phyloP scores from a whole-genome alignment of 2,797 vertebrate species.

The Chiroxiphia lanceolata region DNA sequence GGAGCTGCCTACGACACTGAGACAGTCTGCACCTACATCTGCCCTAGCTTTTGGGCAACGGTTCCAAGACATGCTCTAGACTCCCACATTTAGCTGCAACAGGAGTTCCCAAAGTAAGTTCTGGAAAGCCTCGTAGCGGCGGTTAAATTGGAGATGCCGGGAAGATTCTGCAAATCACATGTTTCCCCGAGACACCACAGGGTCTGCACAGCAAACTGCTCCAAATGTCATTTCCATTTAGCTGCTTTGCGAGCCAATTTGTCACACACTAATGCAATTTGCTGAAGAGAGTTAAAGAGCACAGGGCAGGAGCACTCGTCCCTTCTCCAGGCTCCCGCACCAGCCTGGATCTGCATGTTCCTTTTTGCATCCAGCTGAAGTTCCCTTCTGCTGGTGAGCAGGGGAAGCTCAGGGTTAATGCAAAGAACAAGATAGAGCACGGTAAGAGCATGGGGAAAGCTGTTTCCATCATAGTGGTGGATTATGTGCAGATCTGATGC shows the following conservation, averaged over 20 bases:
- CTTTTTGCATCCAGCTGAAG: not conserved
- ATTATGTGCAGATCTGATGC: not conserved
- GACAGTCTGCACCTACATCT: not conserved
- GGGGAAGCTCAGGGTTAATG: not conserved
- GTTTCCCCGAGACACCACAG: not conserved
- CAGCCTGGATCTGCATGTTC: not conserved
- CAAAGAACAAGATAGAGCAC: not conserved
- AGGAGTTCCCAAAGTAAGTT: slow-evolving; percentile 32
- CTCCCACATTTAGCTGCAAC: not conserved
- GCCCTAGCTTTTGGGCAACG: not conserved
- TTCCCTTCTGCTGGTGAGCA: not conserved
- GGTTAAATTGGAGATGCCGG: not conserved
- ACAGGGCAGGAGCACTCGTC: not conserved
- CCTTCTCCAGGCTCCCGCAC: not conserved
- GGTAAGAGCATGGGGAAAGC: not conserved
- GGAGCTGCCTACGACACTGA: not conserved
- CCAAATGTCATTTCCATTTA: slow-evolving; percentile 59
- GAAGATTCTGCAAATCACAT: not conserved
- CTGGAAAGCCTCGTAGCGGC: not conserved
- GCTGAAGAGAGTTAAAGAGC: slow-evolving; percentile 50
- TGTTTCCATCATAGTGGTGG: not conserved
- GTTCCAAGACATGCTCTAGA: not conserved
- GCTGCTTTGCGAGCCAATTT: slow-evolving; percentile 54
- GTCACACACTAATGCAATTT: slow-evolving; percentile 60
- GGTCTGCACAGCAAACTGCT: not conserved